A percentile compares a stretch with the other conserved stretches of the same genome.
Evolutionary conservation across 2,888 invertebrate species (phyloP).

Genomic region (Heliconius aoede): DNA sequence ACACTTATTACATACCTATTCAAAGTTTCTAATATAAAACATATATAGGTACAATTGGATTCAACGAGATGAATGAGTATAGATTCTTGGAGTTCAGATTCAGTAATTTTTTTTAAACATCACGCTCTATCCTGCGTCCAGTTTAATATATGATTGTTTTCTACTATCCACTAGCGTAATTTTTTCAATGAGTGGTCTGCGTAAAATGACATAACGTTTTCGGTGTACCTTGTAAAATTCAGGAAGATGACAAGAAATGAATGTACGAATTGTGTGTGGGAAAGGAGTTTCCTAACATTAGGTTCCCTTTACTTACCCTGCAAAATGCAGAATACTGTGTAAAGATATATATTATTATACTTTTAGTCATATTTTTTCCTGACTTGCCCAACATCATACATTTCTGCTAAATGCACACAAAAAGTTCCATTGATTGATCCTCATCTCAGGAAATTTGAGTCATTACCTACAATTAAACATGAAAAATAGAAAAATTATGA

Average conservation of each 20-base stretch:
- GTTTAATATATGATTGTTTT: too few species aligned
- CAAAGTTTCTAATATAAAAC: constrained; percentile 5
- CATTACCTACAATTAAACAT: neutral
- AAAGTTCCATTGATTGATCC: neutral
- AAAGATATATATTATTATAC: too few species aligned
- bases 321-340: too few species aligned
- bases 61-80: neutral
- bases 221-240: too few species aligned
- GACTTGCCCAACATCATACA: neutral
- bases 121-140: too few species aligned
- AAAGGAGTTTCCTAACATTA: neutral
- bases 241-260: too few species aligned
- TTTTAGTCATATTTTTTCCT: neutral
- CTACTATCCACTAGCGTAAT: too few species aligned
- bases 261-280: too few species aligned
- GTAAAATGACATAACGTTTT: too few species aligned
- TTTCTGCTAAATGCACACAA: neutral
- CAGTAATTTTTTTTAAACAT: too few species aligned
- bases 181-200: too few species aligned
- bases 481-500: neutral
- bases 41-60: neutral
- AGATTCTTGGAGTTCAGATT: too few species aligned
- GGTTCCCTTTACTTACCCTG: neutral
- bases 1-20: neutral
- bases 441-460: neutral